Evolutionary conservation across 2,797 vertebrate genomes (phyloP), one percentile per base, ranked within the genome.

Genomic region (Ataeniobius toweri): DNA sequence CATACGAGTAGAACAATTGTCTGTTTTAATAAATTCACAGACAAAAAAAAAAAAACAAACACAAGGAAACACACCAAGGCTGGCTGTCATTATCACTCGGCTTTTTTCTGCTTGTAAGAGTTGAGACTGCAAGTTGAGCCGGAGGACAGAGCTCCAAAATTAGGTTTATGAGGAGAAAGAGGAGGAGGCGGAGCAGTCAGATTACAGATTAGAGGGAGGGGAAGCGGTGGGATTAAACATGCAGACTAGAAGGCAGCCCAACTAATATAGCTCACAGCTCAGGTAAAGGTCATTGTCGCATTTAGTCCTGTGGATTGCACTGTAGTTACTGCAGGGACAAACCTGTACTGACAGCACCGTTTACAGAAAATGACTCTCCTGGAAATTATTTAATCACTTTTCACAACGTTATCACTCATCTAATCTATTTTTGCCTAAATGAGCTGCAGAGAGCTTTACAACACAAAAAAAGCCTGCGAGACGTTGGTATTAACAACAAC

Each of bases 151-250:
- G 78, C 82, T 83, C 83, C 76, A 79, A 85, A 89, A 80, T 90
- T 85, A 92, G 88, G 78, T 80, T 76, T 86, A 79, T 63, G 77
- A 80, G 59, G 75, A 80, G 69, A 70, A 59, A 80, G 79, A 82
- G 13, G 69, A 79, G 73, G 77, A 73, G 85, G 85, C 82, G 83
- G 79, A 82, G 85, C 69, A 4, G 84, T 85, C 90, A 91, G 90
- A 93, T 94, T 92, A 92, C 83, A 91, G 90, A 93, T 92, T 93
- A 91, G 82, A 78, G 86, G 85, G 91, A 83, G 89, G 89, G 79
- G 86, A 90, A 85, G 85, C 26, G 83, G 74, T 78, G 78, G 89
- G 89, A 93, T 93, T 93, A 92, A 86, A 86, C 79, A 51, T 61
- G 83, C 61, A 1, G 80, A 71, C 72, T 50, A 44, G 88, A 82